phyloP scores from a whole-genome alignment of 2,797 vertebrate genomes.

The Petrocephalus sullivani region DNA sequence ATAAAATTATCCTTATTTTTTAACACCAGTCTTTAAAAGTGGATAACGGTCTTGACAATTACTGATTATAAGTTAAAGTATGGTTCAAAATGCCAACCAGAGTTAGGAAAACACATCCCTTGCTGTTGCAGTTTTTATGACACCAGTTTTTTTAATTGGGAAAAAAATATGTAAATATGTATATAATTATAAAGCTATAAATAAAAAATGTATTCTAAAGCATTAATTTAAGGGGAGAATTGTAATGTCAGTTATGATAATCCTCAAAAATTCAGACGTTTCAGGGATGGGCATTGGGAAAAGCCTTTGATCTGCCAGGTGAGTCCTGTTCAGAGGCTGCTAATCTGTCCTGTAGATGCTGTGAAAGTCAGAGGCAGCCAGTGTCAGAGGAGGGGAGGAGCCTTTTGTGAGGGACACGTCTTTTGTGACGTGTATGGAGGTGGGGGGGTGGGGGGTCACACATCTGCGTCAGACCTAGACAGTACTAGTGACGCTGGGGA shows the following conservation, averaged over 20 bases:
- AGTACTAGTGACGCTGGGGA: constrained; percentile 5
- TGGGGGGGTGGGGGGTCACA: not conserved
- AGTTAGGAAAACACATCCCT: not conserved
- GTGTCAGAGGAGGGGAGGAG: not conserved
- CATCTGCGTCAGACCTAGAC: not conserved
- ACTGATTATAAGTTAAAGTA: not conserved
- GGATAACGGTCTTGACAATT: not conserved
- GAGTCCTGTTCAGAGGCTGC: not conserved
- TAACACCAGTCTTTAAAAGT: not conserved
- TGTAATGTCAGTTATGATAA: not conserved
- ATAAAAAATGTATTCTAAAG: not conserved
- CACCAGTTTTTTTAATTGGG: not conserved
- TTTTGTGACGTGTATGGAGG: constrained; percentile 9
- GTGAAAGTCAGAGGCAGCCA: constrained; percentile 7
- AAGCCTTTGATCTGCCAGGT: not conserved
- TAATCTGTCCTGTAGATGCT: not conserved
- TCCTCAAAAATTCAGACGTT: not conserved
- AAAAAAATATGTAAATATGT: not conserved
- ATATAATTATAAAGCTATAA: not conserved
- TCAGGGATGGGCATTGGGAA: not conserved
- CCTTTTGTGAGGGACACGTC: not conserved
- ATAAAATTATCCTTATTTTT: not conserved
- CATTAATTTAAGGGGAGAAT: not conserved
- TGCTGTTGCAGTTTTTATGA: not conserved
- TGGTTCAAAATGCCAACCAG: not conserved